Percentiles rank a stretch among this genome's conserved stretches.
Evolutionary conservation across 2,113 vertebrate genomes (phyloP).

Genomic region (Eudorcas thomsonii): DNA sequence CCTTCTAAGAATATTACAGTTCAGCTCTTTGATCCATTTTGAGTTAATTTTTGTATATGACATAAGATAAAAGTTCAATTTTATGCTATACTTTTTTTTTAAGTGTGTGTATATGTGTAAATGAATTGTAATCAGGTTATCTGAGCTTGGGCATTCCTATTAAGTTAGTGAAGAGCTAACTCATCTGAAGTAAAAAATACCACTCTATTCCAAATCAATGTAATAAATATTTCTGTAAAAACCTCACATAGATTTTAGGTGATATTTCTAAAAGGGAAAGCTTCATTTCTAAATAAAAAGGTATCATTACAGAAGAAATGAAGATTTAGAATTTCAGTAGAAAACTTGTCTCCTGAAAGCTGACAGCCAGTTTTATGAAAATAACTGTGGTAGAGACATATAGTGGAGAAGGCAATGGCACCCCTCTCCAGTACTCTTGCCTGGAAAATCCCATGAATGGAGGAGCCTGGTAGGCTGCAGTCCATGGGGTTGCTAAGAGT

Average conservation of each 20-base stretch:
- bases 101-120: not conserved
- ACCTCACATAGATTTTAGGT: not conserved
- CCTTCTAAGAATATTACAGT: not conserved
- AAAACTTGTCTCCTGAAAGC: not conserved
- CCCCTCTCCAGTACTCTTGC: no score
- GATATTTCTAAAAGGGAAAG: not conserved
- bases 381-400: not conserved
- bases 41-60: not conserved
- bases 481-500: no score
- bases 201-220: not conserved
- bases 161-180: not conserved
- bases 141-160: not conserved
- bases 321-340: slow-evolving; percentile 8
- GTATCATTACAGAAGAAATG: not conserved
- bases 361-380: not conserved
- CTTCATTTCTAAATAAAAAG: not conserved
- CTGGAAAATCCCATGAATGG: no score
- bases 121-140: not conserved
- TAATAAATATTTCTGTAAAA: not conserved
- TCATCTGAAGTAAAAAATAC: not conserved
- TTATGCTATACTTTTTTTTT: not conserved
- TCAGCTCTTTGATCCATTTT: not conserved
- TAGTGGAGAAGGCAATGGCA: no score
- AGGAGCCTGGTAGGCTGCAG: no score
- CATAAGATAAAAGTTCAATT: not conserved